phyloP scores from a whole-genome alignment of 1,140 invertebrate species.

The Drosophila willistoni region DNA sequence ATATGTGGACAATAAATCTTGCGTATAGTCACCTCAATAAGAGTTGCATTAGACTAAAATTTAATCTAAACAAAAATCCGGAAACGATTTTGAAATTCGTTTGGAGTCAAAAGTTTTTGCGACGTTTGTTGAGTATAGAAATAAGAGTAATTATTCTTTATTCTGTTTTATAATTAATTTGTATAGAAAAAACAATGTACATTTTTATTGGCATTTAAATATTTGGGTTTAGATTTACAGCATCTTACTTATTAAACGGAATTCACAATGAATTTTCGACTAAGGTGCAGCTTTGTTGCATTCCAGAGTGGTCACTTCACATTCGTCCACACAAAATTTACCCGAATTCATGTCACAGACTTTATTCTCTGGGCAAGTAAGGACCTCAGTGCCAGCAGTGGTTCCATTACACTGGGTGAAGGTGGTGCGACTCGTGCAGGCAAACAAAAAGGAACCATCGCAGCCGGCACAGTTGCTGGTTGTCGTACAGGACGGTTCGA shows the following conservation, averaged over 20 bases:
- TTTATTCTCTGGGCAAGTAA: conserved; percentile 44
- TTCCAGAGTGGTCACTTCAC: conserved; percentile 35
- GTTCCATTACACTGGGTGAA: conserved; percentile 58
- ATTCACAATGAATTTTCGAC: not conserved
- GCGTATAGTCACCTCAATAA: too few species aligned
- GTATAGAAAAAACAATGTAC: too few species aligned
- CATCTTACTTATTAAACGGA: not conserved
- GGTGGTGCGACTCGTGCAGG: conserved; percentile 72
- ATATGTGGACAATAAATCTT: too few species aligned
- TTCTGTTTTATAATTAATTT: too few species aligned
- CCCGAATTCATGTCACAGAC: conserved; percentile 51
- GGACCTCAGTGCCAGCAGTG: not conserved
- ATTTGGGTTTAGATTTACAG: not conserved
- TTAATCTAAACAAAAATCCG: too few species aligned
- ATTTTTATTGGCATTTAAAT: too few species aligned
- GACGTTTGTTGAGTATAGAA: too few species aligned
- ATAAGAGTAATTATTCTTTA: too few species aligned
- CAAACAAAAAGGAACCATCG: conserved; percentile 41
- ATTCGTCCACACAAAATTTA: conserved; percentile 61
- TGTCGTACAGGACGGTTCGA: not conserved
- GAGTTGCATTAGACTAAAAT: too few species aligned
- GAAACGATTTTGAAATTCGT: too few species aligned
- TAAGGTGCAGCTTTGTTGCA: conserved; percentile 37
- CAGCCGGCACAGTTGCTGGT: conserved; percentile 43
- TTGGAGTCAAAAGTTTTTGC: too few species aligned